phyloP scores from a whole-genome alignment of 2,888 invertebrate species.

The Cataglyphis albicans region DNA sequence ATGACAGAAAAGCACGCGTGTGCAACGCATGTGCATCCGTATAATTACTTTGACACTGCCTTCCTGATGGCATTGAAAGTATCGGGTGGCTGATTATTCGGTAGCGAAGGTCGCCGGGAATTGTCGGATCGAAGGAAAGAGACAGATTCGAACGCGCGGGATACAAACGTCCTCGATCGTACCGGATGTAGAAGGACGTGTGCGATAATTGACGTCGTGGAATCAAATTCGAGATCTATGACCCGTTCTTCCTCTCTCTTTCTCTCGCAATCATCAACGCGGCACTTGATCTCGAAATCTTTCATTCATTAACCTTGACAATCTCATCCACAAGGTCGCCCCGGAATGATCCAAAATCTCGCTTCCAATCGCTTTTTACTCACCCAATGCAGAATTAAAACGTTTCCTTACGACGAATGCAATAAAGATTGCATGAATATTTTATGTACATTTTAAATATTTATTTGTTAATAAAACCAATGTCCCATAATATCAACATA shows the following conservation, averaged over 20 bases:
- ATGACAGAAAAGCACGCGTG: not conserved
- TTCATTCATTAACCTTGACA: constrained; percentile 50
- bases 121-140: constrained; percentile 66
- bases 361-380: not conserved
- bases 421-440: not conserved
- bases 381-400: not conserved
- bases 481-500: not conserved
- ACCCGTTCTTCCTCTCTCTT: constrained; percentile 52
- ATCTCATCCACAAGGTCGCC: constrained; percentile 53
- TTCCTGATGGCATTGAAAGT: constrained; percentile 68
- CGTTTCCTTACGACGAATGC: constrained; percentile 6
- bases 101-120: constrained; percentile 66
- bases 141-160: constrained; percentile 3
- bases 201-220: constrained; percentile 21
- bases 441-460: not conserved
- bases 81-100: constrained; percentile 35
- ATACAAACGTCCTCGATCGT: constrained; percentile 59
- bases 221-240: constrained; percentile 52
- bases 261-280: not conserved
- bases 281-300: constrained; percentile 54
- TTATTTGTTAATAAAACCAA: not conserved
- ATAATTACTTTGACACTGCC: constrained; percentile 44
- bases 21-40: not conserved
- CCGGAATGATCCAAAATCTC: constrained; percentile 13
- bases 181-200: constrained; percentile 45